phyloP scores from a whole-genome alignment of 2,797 vertebrate genomes.

The Taenioides sp. region DNA sequence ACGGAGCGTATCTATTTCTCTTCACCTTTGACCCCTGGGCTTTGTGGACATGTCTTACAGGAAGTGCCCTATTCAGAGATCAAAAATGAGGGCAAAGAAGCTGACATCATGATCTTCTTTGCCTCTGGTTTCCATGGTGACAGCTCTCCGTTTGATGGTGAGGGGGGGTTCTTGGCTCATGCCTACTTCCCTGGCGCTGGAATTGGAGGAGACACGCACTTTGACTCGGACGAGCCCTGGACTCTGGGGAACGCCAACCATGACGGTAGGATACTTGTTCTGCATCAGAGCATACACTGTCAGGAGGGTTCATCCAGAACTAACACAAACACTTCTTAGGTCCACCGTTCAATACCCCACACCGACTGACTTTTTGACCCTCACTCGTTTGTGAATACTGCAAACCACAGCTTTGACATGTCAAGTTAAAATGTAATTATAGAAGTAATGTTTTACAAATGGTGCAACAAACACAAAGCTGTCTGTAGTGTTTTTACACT shows the following conservation, averaged over 20 bases:
- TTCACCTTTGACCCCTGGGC: background rate
- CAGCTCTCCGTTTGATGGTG: conserved; percentile 91
- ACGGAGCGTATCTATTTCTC: background rate
- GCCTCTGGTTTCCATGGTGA: conserved; percentile 97
- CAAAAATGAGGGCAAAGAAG: conserved; percentile 94
- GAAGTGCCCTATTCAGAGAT: conserved; percentile 93
- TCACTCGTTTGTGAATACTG: background rate
- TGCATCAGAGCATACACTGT: background rate
- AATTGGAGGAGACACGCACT: conserved; percentile 97
- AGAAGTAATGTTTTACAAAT: no score
- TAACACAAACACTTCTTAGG: background rate
- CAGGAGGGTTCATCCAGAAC: background rate
- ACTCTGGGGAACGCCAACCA: conserved; percentile 94
- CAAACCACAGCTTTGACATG: no score
- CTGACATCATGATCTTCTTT: conserved; percentile 99
- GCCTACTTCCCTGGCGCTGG: conserved; percentile 97
- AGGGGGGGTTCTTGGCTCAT: conserved; percentile 96
- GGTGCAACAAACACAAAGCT: no score
- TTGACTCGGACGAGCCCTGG: conserved; percentile 97
- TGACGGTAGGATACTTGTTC: conserved; percentile 74
- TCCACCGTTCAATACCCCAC: background rate
- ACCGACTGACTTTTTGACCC: background rate
- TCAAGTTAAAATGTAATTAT: no score
- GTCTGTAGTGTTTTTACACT: no score
- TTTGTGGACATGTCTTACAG: conserved; percentile 24